A percentile compares a stretch with the other conserved stretches of the same genome.
phyloP scores from a whole-genome alignment of 2,888 invertebrate species.

The Tyria jacobaeae region DNA sequence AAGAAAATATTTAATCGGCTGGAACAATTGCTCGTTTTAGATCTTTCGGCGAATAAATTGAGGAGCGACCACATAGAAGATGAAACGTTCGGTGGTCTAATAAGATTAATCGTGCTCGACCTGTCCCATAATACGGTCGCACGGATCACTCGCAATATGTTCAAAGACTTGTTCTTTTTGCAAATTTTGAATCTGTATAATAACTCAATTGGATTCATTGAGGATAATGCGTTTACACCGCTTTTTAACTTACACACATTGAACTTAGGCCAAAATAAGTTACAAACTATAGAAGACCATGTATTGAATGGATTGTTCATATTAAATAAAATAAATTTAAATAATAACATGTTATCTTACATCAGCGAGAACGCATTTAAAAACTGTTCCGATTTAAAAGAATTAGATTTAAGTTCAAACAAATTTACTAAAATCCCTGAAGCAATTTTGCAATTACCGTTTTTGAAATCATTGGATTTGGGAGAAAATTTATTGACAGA shows the following conservation, averaged over 20 bases:
- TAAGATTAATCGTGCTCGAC: slow-evolving; percentile 94
- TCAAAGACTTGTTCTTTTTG: slow-evolving; percentile 94
- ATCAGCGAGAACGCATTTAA: slow-evolving; percentile 93
- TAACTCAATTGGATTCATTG: slow-evolving; percentile 93
- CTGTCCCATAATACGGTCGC: slow-evolving; percentile 94
- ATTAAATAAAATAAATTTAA: slow-evolving; percentile 93
- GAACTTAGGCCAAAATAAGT: slow-evolving; percentile 94
- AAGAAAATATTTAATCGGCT: slow-evolving; percentile 94
- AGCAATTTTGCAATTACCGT: slow-evolving; percentile 92
- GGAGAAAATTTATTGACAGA: slow-evolving; percentile 96
- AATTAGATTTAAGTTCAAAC: slow-evolving; percentile 95
- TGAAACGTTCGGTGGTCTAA: slow-evolving; percentile 94
- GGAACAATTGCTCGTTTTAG: slow-evolving; percentile 94
- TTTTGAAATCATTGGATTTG: slow-evolving; percentile 95
- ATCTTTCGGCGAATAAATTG: slow-evolving; percentile 94
- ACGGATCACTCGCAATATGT: slow-evolving; percentile 92
- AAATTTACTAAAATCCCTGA: slow-evolving; percentile 93
- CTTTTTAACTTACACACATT: slow-evolving; percentile 96
- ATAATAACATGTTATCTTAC: slow-evolving; percentile 92
- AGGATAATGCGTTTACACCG: slow-evolving; percentile 94
- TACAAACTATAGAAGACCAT: slow-evolving; percentile 92
- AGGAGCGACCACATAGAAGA: slow-evolving; percentile 95
- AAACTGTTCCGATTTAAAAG: slow-evolving; percentile 95
- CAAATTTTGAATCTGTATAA: slow-evolving; percentile 95
- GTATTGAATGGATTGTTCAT: slow-evolving; percentile 94